Percentiles rank a stretch among this genome's conserved stretches.
These are phyloP conservation scores for Apis cerana DNA, from an alignment of 1,140 invertebrate genomes.

Conservation along the genomic window DNA sequence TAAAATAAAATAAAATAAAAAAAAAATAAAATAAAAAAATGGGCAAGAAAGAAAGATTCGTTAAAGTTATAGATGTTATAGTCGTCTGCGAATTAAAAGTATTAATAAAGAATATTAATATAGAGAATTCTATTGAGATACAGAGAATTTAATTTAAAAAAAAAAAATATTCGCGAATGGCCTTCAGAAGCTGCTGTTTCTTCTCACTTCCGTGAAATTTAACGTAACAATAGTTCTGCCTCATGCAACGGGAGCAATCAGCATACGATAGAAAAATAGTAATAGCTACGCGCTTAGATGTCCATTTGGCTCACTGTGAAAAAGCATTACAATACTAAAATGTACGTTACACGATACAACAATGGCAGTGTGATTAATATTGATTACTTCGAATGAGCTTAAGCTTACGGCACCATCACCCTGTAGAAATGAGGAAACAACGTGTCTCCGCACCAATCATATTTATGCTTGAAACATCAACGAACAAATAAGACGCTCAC, in stretches of 20 bases:
- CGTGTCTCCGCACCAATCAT: not conserved
- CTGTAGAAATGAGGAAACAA: conserved; percentile 38
- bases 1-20: conserved; percentile 16
- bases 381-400: conserved; percentile 61
- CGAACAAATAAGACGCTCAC: not conserved
- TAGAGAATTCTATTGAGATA: too few relatives aligned
- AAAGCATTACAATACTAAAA: conserved; percentile 72
- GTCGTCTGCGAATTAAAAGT: not conserved
- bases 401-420: conserved; percentile 66
- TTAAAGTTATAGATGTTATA: too few relatives aligned
- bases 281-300: conserved; percentile 47
- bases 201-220: not conserved
- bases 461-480: not conserved
- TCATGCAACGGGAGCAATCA: conserved; percentile 52
- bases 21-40: not conserved
- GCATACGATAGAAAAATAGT: conserved; percentile 31
- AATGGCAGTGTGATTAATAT: conserved; percentile 56
- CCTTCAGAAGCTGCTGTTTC: not conserved
- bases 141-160: not conserved
- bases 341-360: conserved; percentile 61
- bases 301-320: conserved; percentile 71
- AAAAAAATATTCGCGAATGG: not conserved
- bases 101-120: not conserved
- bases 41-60: not conserved
- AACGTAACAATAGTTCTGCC: not conserved